These are phyloP conservation scores for Xerus rutilus DNA, from an alignment of 2,797 vertebrate genomes.

Conservation along the genomic window DNA sequence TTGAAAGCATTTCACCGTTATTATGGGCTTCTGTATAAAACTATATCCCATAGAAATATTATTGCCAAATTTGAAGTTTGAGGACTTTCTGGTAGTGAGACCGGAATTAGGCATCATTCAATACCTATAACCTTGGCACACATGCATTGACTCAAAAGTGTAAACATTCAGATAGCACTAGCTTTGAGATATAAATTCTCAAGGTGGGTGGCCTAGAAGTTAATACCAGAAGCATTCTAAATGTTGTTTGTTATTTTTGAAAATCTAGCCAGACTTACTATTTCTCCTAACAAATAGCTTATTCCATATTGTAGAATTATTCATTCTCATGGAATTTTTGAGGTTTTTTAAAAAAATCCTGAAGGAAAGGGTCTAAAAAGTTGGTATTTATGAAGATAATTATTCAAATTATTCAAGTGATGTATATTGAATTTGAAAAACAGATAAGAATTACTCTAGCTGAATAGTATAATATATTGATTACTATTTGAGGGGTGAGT, in stretches of 20 bases:
- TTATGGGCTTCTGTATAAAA: neutral
- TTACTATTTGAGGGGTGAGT: slow-evolving; percentile 1
- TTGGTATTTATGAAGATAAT: neutral
- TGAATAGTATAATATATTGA: neutral
- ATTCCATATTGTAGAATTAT: neutral
- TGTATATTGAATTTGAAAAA: slow-evolving; percentile 12
- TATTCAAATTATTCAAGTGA: neutral
- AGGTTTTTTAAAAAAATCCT: neutral
- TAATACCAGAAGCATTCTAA: neutral
- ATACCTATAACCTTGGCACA: neutral
- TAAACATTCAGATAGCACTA: neutral
- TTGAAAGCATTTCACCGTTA: neutral
- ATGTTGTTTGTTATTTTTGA: neutral
- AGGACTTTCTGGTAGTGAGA: neutral
- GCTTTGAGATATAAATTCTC: neutral
- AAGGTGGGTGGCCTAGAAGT: neutral
- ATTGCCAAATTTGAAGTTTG: neutral
- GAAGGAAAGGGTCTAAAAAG: neutral
- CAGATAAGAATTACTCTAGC: slow-evolving; percentile 12
- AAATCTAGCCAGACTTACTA: neutral
- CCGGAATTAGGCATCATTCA: neutral
- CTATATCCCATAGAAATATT: neutral
- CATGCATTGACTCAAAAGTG: neutral
- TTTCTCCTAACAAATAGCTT: neutral
- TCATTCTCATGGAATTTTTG: slow-evolving; percentile 12